Evolutionary conservation across 2,888 invertebrate species (phyloP).

Genomic region (Xylocampa areola): DNA sequence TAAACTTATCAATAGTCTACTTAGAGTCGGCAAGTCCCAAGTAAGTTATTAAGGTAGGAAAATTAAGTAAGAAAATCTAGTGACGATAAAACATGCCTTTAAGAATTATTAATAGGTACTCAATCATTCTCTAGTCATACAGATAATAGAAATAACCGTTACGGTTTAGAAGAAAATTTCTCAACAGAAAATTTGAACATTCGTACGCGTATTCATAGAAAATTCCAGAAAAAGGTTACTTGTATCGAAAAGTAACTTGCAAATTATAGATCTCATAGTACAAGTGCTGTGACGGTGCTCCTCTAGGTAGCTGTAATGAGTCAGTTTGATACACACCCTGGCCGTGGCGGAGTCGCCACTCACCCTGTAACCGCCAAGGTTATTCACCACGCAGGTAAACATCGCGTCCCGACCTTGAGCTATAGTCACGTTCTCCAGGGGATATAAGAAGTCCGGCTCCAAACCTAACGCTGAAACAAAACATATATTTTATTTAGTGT

Average conservation of each 20-base stretch:
- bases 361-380: conserved; percentile 96
- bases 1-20: conserved; percentile 27
- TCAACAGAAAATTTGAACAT: neutral
- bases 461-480: conserved; percentile 92
- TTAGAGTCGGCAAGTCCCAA: conserved; percentile 7
- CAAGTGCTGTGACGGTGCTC: conserved; percentile 85
- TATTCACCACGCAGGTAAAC: conserved; percentile 96
- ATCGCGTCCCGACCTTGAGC: conserved; percentile 95
- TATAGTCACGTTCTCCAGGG: conserved; percentile 95
- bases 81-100: conserved; percentile 32
- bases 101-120: neutral
- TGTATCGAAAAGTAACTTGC: conserved; percentile 33
- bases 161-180: neutral
- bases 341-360: conserved; percentile 96
- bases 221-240: neutral
- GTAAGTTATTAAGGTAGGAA: neutral
- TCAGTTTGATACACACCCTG: conserved; percentile 94
- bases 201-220: neutral
- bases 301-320: conserved; percentile 86
- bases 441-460: conserved; percentile 94
- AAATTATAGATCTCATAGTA: conserved; percentile 83
- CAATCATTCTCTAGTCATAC: conserved; percentile 25
- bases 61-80: conserved; percentile 17
- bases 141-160: conserved; percentile 8
- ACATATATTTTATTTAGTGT: neutral